A percentile compares a stretch with the other conserved stretches of the same genome.
Conservation (phyloP, 2,888 invertebrate genomes). For the Eugnorisma glareosa region DNA sequence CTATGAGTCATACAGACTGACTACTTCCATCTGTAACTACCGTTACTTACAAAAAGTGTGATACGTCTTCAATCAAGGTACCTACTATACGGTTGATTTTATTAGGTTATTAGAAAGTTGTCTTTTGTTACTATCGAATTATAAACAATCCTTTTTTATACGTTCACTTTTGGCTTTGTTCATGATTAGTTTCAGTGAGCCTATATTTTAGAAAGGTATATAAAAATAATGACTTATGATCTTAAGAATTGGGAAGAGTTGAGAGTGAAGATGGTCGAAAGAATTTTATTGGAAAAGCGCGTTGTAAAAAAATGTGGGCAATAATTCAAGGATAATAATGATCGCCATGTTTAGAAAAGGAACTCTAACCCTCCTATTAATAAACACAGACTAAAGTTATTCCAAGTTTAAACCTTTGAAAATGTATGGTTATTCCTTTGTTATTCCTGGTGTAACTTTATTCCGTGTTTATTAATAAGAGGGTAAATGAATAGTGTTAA, state of each 20-base stretch:
- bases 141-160: constrained; percentile 30
- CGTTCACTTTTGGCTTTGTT: constrained; percentile 51
- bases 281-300: not conserved
- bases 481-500: not conserved
- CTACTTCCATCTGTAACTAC: constrained; percentile 14
- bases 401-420: too few species aligned
- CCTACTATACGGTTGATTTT: constrained; percentile 25
- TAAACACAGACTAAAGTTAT: too few species aligned
- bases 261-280: not conserved
- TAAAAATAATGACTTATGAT: not conserved
- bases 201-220: constrained; percentile 29
- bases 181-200: constrained; percentile 28
- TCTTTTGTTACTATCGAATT: constrained; percentile 40
- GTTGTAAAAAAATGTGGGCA: not conserved
- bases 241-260: not conserved
- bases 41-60: constrained; percentile 33
- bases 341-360: not conserved
- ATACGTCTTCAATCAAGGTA: constrained; percentile 40
- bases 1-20: constrained; percentile 34
- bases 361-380: too few species aligned
- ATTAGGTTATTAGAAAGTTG: constrained; percentile 55
- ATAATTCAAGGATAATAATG: not conserved
- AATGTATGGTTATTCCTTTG: too few species aligned
- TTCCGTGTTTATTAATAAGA: too few species aligned
- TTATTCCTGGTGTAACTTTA: too few species aligned